A percentile compares a stretch with the other conserved stretches of the same genome.
Evolutionary conservation across 2,113 vertebrate species (phyloP).

Genomic region (Pterocles burchelli): DNA sequence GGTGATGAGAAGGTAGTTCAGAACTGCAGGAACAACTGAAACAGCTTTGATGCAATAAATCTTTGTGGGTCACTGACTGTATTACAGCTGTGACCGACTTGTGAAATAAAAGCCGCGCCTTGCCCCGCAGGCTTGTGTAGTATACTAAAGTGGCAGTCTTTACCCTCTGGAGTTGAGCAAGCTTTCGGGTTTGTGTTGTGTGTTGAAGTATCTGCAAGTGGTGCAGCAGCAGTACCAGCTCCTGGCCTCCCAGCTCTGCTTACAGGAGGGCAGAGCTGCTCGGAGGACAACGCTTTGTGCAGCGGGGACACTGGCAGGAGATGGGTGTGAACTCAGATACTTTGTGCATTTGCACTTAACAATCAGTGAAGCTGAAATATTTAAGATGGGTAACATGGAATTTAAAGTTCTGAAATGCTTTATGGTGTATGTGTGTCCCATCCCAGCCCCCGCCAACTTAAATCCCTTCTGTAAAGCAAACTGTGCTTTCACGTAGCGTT

Average conservation of each 20-base stretch:
- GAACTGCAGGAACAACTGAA: not conserved
- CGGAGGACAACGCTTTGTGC: fast-evolving
- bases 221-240: not conserved
- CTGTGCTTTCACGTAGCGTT: not conserved
- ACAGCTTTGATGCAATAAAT: not conserved
- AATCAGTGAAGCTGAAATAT: not conserved
- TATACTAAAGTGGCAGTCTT: fast-evolving
- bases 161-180: not conserved
- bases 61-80: not conserved
- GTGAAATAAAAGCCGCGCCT: not conserved
- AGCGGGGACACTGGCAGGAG: not conserved
- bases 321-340: not conserved
- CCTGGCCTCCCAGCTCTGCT: too few relatives aligned
- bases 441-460: fast-evolving
- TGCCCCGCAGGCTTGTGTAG: not conserved
- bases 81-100: not conserved
- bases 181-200: not conserved
- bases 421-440: not conserved
- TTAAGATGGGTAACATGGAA: not conserved
- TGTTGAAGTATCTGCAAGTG: not conserved
- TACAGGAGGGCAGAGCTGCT: not conserved
- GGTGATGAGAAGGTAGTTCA: not conserved
- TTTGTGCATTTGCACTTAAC: fast-evolving
- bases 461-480: not conserved
- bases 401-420: not conserved